Conservation (phyloP, 2,888 invertebrate genomes). For the Acanthopleura granulata region DNA sequence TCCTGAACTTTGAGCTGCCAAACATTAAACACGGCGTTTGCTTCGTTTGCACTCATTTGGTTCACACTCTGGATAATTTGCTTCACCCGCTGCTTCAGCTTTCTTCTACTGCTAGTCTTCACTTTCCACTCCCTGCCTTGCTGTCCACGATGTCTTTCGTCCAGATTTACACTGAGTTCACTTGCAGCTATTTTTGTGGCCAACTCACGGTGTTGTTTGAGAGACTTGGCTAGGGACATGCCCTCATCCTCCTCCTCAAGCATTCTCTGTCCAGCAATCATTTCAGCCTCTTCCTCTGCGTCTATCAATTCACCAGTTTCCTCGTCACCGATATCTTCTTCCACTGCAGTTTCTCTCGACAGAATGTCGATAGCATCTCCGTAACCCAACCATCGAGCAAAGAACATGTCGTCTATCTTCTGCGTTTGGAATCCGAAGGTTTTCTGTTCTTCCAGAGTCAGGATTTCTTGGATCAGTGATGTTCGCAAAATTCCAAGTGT, state of each 20-base stretch:
- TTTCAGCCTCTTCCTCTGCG: constrained; percentile 25
- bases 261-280: neutral
- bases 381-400: neutral
- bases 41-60: constrained; percentile 26
- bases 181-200: neutral
- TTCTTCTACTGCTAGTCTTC: constrained; percentile 20
- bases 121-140: constrained; percentile 21
- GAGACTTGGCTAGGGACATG: too few species aligned
- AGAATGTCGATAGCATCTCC: neutral
- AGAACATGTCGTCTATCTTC: neutral
- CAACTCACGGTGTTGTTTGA: too few species aligned
- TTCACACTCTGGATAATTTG: constrained; percentile 13
- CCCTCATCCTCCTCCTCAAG: constrained; percentile 20
- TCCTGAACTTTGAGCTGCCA: constrained; percentile 44
- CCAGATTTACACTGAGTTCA: neutral
- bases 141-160: neutral
- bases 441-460: neutral
- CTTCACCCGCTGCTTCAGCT: constrained; percentile 17
- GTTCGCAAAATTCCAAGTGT: neutral
- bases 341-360: neutral
- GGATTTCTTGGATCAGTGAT: neutral
- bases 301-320: constrained; percentile 20
- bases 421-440: neutral
- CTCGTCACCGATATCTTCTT: constrained; percentile 22
- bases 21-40: constrained; percentile 30